Conservation (phyloP, 2,797 vertebrate species). For the Spinibarbus caldwelli region DNA sequence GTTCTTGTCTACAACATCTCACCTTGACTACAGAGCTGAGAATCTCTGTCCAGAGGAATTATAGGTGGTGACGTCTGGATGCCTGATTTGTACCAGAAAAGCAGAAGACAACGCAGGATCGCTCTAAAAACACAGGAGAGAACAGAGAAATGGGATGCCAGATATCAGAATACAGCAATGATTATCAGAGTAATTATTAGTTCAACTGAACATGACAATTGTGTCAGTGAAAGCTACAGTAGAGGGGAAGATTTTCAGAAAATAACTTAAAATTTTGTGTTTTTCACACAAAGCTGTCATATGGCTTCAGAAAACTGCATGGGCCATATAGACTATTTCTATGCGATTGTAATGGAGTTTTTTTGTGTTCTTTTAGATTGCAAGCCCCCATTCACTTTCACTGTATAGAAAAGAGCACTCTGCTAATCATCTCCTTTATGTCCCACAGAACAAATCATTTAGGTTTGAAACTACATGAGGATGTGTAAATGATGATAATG, state of each 20-base stretch:
- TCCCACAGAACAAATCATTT: neutral
- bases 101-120: constrained; percentile 86
- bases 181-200: neutral
- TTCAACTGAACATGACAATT: neutral
- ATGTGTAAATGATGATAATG: neutral
- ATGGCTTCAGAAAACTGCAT: neutral
- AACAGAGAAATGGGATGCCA: neutral
- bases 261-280: too few species aligned
- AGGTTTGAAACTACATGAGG: neutral
- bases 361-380: neutral
- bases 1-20: constrained; percentile 53
- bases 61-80: constrained; percentile 96
- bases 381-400: neutral
- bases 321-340: neutral
- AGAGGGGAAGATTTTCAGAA: too few species aligned
- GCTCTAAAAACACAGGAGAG: constrained; percentile 75
- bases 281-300: neutral
- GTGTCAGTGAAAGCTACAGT: too few species aligned
- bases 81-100: constrained; percentile 94
- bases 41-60: constrained; percentile 87
- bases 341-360: neutral
- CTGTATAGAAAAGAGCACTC: neutral
- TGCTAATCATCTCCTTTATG: neutral
- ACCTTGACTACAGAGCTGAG: constrained; percentile 78
- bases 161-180: neutral